Evolutionary conservation across 1,140 invertebrate genomes (phyloP), one percentile per base, ranked within the genome.

Genomic region (Penaeus vannamei): DNA sequence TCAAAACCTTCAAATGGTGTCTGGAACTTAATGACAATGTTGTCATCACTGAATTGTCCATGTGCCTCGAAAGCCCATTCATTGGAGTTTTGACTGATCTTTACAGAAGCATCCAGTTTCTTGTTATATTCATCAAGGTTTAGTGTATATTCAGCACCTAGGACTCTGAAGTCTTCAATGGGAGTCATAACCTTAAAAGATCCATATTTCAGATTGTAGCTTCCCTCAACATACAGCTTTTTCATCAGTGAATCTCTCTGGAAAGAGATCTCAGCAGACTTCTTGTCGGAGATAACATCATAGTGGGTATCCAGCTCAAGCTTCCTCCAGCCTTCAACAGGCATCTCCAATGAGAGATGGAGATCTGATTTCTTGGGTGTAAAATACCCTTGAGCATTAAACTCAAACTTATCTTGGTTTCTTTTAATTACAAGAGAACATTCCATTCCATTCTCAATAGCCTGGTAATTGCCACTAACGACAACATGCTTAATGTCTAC

Each of bases 1-100:
- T 85, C 53, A 64, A 81, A 91, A 7, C 77, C 84, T 64, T 85
- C 79, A 69, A 91, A 86, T 19, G 90, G 90, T 0, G 87, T 91
- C 46, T 86, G 72, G 85, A 91, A 85, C 22, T 77, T 85, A 23
- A 87, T 66, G 5, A 66, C 59, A 79, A 89, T 64, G 23, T n/a
- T 89, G n/a, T 89, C 69, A 5, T 23, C 12, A 22, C n/a, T 61
- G 60, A 85, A 89, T n/a, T 66, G 66, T 23, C 81, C 87, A 59
- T 89, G 46, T 26, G 87, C 32, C 32, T 59, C 53, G 42, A 89
- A 89, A 23, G 76, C 53, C 66, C 82, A 89, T 60, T 89, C 87
- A 29, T 83, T 23, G 23, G 46, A 32, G 64, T 84, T 79, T 12
- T 85, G 82, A 29, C 23, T 84, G 26, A 89, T 64, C 80, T 89